Conservation (phyloP, 2,797 vertebrate genomes). For the Hippocampus kuda region DNA sequence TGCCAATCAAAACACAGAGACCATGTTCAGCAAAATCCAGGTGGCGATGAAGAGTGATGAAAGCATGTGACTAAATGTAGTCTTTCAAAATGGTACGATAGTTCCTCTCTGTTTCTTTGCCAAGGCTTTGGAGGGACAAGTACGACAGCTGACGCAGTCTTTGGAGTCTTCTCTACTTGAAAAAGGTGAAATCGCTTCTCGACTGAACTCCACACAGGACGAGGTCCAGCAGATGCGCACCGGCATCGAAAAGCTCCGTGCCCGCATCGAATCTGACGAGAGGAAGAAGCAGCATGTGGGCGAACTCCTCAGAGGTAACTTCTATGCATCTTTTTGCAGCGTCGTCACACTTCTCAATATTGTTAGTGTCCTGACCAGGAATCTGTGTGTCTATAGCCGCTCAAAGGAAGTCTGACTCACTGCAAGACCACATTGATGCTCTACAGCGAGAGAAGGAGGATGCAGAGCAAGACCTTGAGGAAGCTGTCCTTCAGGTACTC, state of each 20-base stretch:
- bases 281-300: conserved; percentile 67
- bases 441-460: conserved; percentile 79
- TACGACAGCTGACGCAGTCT: conserved; percentile 62
- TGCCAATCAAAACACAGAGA: conserved; percentile 60
- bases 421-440: conserved; percentile 75
- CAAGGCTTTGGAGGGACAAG: conserved; percentile 63
- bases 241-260: conserved; percentile 83
- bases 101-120: neutral
- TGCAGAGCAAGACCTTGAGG: conserved; percentile 77
- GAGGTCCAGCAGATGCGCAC: conserved; percentile 73
- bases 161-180: conserved; percentile 76
- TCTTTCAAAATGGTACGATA: neutral
- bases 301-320: conserved; percentile 69
- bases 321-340: neutral
- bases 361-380: conserved; percentile 13
- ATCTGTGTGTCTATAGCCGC: conserved; percentile 40
- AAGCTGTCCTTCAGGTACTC: conserved; percentile 69
- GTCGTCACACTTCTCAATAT: neutral
- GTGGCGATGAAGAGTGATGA: conserved; percentile 21
- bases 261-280: conserved; percentile 85
- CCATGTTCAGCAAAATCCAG: conserved; percentile 66
- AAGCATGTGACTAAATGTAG: neutral
- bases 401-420: conserved; percentile 68
- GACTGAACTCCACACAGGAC: conserved; percentile 75
- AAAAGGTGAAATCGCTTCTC: conserved; percentile 75